Evolutionary conservation across 2,888 invertebrate genomes (phyloP).

Genomic region (Ennomos erosarius): DNA sequence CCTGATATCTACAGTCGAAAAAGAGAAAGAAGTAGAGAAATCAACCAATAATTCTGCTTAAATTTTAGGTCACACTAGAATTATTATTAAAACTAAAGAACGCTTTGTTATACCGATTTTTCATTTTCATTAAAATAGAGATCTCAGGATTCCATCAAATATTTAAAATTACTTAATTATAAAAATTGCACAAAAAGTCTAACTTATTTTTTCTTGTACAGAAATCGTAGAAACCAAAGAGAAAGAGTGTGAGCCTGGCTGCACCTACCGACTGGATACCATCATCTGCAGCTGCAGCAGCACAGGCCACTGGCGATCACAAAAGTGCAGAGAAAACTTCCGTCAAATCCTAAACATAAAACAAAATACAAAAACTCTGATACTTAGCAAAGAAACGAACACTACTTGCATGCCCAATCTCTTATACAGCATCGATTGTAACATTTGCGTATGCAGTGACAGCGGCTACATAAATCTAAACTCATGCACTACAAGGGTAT

Average conservation of each 20-base stretch:
- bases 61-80: too few relatives aligned
- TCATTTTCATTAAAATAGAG: neutral
- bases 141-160: neutral
- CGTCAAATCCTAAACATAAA: constrained; percentile 38
- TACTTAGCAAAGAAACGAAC: constrained; percentile 39
- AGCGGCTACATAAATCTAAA: constrained; percentile 43
- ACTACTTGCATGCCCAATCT: constrained; percentile 49
- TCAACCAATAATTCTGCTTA: too few relatives aligned
- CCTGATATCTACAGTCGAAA: too few relatives aligned
- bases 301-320: constrained; percentile 56
- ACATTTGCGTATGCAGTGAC: constrained; percentile 56
- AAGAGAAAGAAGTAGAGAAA: too few relatives aligned
- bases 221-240: constrained; percentile 7
- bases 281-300: constrained; percentile 55
- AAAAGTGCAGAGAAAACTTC: constrained; percentile 51
- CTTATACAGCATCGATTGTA: constrained; percentile 59
- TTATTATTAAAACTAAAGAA: neutral
- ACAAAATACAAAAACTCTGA: neutral
- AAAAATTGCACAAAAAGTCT: too few relatives aligned
- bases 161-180: too few relatives aligned
- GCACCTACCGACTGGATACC: constrained; percentile 49
- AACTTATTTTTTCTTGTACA: constrained; percentile 7
- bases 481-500: constrained; percentile 56
- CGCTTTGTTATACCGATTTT: constrained; percentile 10
- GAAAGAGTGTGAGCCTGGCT: constrained; percentile 46